Evolutionary conservation across 64 coral and sea anemone genomes (phyloP), one percentile per base, ranked within the genome.

Genomic region (Montipora foliosa): DNA sequence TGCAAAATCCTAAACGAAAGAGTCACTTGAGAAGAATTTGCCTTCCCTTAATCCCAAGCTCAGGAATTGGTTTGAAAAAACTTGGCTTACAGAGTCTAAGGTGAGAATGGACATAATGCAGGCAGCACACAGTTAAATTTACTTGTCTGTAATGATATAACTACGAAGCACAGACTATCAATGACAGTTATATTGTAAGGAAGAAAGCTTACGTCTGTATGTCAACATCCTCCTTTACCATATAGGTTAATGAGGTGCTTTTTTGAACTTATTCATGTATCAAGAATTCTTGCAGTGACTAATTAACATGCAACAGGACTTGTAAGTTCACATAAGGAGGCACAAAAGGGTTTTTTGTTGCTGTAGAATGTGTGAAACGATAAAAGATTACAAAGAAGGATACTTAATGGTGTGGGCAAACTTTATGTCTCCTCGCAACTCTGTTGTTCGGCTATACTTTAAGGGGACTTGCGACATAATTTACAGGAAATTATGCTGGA

Each of bases 41-140:
- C 68, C 68, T 52, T 59, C 59, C 76, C 89, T 90, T 61, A 95
- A 90, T 86, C 81, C 82, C 16, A 90, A 90, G 89, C 89, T 91
- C 24, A 87, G 75, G 74, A 95, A 95, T 69, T 95, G 74, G 72
- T 95, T 95, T 69, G 75, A 90, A 79, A 95, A 95, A 84, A 95
- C 88, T 2, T 95, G 93, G 93, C 60, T 91, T 52, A 75, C 79
- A 90, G 93, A 95, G 82, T 64, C 88, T 45, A 91, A 95, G 89
- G 80, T 87, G 86, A 48, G 75, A 78, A 47, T 78, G 7, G 44
- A 64, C 60, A 64, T 22, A 22, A 22, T 22, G 22, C 22, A 22
- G 22, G 22, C 22, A 22, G 22, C 22, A 22, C 22, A 22, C 22
- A 22, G 22, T 22, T 22, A 22, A 22, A 22, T 22, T 22, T 22